Evolutionary conservation across 1,140 invertebrate species (phyloP), one percentile per base, ranked within the genome.

Genomic region (Calephelis nemesis): DNA sequence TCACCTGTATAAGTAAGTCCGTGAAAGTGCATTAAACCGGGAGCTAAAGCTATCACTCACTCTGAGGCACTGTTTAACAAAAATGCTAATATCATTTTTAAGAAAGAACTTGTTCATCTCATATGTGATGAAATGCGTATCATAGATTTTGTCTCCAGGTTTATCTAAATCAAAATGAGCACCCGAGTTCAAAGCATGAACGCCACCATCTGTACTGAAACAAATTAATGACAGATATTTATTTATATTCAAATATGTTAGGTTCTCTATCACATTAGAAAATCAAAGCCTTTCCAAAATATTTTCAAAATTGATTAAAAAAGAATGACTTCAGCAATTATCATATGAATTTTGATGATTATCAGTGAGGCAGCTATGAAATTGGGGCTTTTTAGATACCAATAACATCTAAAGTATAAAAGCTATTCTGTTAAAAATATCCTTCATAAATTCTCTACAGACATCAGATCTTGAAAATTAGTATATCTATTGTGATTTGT

Each of bases 1-100:
- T 47, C 94, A 92, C 82, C 95, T 94, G 78, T 96, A 96, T 30
- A 95, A 78, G 81, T 96, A 96, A 58, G 94, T 95, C 66, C 95
- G 92, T 10, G 92, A 93, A 48, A 83, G 86, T 49, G 94, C 94
- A 74, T 91, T 86, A 70, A 84, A 90, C 75, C 94, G 93, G 15
- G 94, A 93, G 85, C 94, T 92, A 75, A 96, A 96, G 11, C 91
- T 76, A 65, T 94, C 76, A 5, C 91, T 88, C 1, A 96, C 94
- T 69, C 93, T 87, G 63, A 92, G 78, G 49, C 90, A 93, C 7
- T 92, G 92, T 10, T 94, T 79, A 10, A 96, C 78, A 71, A 93
- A 83, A 66, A 94, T 94, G 15, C 90, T 90, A 63, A 94, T 87
- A 1, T 92, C 77, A 71, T 92, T 89, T 60, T 92, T 93, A 7